Percentiles rank a stretch among this genome's conserved stretches.
Conservation (phyloP, 2,113 vertebrate genomes). For the Chaetorhynchus papuensis region DNA sequence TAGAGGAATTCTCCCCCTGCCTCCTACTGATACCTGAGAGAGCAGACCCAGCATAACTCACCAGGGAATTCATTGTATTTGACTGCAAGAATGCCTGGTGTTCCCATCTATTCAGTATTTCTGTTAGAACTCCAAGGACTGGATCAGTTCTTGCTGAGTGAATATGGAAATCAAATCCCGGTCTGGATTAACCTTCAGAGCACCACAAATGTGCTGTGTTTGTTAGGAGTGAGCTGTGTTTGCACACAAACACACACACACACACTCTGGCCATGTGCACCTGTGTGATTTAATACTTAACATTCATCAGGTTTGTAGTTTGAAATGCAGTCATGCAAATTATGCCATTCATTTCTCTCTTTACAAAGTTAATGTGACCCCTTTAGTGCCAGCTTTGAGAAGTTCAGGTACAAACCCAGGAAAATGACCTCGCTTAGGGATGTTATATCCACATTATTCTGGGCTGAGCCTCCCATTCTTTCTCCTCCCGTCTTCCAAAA, state of each 20-base stretch:
- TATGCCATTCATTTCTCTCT: not conserved
- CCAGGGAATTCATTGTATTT: not conserved
- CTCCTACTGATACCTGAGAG: not conserved
- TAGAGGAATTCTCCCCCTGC: not conserved
- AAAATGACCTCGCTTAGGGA: not conserved
- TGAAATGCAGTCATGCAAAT: not conserved
- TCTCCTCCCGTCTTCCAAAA: not conserved
- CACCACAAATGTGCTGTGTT: not conserved
- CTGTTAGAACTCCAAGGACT: not conserved
- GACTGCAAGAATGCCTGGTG: not conserved
- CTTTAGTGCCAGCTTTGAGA: not conserved
- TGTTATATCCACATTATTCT: not conserved
- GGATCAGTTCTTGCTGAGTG: not conserved
- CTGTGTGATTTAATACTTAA: not conserved
- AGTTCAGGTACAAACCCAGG: not conserved
- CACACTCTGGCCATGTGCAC: not conserved
- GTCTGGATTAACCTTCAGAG: not conserved
- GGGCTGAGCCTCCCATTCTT: not conserved
- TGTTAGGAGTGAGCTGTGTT: not conserved
- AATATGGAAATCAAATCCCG: not conserved
- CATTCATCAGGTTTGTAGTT: not conserved
- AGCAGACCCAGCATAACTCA: not conserved
- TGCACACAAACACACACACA: not conserved
- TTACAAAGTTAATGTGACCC: not conserved
- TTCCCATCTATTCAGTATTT: not conserved